These are phyloP conservation scores for Thaleichthys pacificus DNA, from an alignment of 2,797 vertebrate genomes.

Conservation along the genomic window DNA sequence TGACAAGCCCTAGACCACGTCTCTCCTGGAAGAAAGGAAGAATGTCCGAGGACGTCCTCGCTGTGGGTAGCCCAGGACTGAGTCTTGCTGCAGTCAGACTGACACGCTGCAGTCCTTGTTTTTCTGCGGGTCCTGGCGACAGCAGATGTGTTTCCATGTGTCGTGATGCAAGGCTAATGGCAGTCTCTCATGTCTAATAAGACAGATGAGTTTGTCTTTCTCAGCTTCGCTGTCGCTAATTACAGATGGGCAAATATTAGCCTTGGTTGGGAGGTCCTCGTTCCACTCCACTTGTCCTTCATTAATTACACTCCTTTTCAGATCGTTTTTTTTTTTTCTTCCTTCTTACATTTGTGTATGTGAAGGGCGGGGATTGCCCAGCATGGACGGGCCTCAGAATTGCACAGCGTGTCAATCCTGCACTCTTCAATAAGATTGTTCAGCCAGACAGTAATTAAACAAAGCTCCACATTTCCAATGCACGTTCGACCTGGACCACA, in stretches of 20 bases:
- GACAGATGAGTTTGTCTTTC: constrained; percentile 41
- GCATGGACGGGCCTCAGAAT: neutral
- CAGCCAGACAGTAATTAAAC: neutral
- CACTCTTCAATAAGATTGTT: no score
- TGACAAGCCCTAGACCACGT: neutral
- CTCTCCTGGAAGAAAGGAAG: no score
- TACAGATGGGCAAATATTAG: constrained; percentile 41
- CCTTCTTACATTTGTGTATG: neutral
- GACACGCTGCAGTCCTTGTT: neutral
- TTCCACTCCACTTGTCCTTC: constrained; percentile 14
- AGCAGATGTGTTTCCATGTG: constrained; percentile 13
- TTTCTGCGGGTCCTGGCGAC: neutral
- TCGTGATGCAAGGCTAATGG: constrained; percentile 33
- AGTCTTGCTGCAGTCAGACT: neutral
- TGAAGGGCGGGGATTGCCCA: no score
- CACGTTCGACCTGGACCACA: neutral
- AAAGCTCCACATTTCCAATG: neutral
- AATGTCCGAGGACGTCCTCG: neutral
- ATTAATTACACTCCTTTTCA: constrained; percentile 29
- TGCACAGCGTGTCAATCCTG: no score
- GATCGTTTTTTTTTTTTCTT: constrained; percentile 12
- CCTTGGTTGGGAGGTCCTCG: constrained; percentile 32
- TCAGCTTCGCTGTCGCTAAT: constrained; percentile 32
- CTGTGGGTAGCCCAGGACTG: neutral
- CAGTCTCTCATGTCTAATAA: constrained; percentile 37